Conservation (phyloP, 2,113 vertebrate genomes). For the Corapipo altera region DNA sequence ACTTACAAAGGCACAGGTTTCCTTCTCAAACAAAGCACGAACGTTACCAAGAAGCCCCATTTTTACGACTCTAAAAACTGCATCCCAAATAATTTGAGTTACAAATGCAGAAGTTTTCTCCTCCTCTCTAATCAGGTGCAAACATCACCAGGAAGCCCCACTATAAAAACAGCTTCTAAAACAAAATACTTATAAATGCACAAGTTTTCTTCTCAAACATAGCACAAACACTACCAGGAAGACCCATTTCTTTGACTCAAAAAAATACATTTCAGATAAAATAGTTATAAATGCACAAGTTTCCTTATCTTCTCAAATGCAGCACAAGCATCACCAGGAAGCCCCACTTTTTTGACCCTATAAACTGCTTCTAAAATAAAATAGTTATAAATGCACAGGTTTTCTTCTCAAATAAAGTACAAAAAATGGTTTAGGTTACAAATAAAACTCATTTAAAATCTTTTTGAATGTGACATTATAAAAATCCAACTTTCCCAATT, state of each 20-base stretch:
- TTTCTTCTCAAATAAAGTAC: not conserved
- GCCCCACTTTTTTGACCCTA: conserved; percentile 27
- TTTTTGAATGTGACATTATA: not conserved
- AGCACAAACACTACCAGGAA: not conserved
- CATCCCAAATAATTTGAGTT: not conserved
- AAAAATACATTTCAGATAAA: not conserved
- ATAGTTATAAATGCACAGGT: conserved; percentile 42
- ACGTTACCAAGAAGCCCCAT: not conserved
- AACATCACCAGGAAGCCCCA: not conserved
- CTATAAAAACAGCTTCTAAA: not conserved
- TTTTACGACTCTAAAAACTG: not conserved
- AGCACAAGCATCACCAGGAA: not conserved
- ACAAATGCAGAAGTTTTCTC: not conserved
- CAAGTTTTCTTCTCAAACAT: not conserved
- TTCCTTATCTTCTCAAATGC: not conserved
- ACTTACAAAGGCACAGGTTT: conserved; percentile 54
- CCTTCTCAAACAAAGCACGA: not conserved
- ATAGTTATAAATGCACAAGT: not conserved
- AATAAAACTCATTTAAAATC: conserved; percentile 7
- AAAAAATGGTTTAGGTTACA: not conserved
- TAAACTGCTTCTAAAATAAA: conserved; percentile 53
- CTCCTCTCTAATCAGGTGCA: conserved; percentile 1
- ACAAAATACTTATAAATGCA: not conserved
- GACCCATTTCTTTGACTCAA: not conserved
- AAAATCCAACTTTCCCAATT: not conserved